Evolutionary conservation across 2,113 vertebrate species (phyloP).

Genomic region (Dipodomys spectabilis): DNA sequence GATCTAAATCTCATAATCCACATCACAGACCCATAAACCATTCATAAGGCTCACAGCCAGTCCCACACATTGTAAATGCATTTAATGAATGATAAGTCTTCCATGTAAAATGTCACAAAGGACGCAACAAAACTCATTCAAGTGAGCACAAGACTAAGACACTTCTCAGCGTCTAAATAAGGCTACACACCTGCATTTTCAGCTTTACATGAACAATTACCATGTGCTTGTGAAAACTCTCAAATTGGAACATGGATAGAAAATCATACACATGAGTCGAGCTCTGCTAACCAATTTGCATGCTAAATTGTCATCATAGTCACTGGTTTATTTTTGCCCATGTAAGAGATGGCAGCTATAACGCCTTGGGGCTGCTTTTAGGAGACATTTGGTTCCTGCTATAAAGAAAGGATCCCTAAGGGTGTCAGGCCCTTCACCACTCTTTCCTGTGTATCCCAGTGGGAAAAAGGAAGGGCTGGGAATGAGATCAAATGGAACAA

Average conservation of each 20-base stretch:
- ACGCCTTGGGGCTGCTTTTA: neutral
- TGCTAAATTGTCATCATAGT: constrained; percentile 61
- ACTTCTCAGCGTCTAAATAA: constrained; percentile 43
- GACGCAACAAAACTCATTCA: neutral
- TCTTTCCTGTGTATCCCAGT: neutral
- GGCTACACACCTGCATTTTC: constrained; percentile 63
- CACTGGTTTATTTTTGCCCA: constrained; percentile 51
- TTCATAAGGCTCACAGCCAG: constrained; percentile 15
- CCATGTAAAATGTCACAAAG: neutral
- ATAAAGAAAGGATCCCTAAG: neutral
- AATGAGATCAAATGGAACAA: neutral
- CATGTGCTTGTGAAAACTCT: neutral
- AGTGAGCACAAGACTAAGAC: constrained; percentile 15
- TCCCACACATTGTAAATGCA: neutral
- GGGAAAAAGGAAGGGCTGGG: neutral
- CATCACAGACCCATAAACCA: neutral
- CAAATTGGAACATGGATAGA: constrained; percentile 60
- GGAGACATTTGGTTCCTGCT: constrained; percentile 4
- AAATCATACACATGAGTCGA: neutral
- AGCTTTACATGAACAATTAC: constrained; percentile 72
- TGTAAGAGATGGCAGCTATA: neutral
- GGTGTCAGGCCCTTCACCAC: neutral
- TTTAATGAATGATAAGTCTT: constrained; percentile 18
- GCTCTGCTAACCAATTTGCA: constrained; percentile 63
- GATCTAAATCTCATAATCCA: too few species aligned